Percentiles rank a stretch among this genome's conserved stretches.
Conservation (phyloP, 2,888 invertebrate species). For the Cryptocephalus moraei region DNA sequence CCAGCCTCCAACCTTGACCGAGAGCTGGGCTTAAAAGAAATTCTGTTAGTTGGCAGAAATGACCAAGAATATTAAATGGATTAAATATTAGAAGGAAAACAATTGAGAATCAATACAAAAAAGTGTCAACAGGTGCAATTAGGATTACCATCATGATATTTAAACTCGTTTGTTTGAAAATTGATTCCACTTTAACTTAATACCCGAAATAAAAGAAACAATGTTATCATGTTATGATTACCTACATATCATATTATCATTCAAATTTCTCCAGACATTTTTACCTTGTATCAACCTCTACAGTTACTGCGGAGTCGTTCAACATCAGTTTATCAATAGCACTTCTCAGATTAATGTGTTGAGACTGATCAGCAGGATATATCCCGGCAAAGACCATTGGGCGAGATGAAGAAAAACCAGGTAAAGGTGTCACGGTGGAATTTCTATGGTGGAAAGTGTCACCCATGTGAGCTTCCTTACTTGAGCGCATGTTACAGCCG, state of each 20-base stretch:
- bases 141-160: no score
- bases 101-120: not conserved
- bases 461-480: constrained; percentile 64
- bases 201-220: no score
- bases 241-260: no score
- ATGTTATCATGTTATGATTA: no score
- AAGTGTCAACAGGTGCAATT: not conserved
- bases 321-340: constrained; percentile 87
- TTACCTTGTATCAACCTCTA: constrained; percentile 72
- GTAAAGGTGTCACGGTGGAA: constrained; percentile 46
- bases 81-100: not conserved
- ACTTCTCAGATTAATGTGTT: constrained; percentile 59
- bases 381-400: constrained; percentile 84
- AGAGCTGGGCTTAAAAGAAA: constrained; percentile 60
- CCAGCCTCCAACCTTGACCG: constrained; percentile 82
- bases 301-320: constrained; percentile 88
- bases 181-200: no score
- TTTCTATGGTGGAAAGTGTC: constrained; percentile 59
- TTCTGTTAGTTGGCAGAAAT: not conserved
- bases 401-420: constrained; percentile 56
- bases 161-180: no score
- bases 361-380: constrained; percentile 85
- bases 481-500: constrained; percentile 67
- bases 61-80: not conserved
- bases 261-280: not conserved